A percentile compares a stretch with the other conserved stretches of the same genome.
Conservation (phyloP, 2,113 vertebrate species). For the Vombatus ursinus region DNA sequence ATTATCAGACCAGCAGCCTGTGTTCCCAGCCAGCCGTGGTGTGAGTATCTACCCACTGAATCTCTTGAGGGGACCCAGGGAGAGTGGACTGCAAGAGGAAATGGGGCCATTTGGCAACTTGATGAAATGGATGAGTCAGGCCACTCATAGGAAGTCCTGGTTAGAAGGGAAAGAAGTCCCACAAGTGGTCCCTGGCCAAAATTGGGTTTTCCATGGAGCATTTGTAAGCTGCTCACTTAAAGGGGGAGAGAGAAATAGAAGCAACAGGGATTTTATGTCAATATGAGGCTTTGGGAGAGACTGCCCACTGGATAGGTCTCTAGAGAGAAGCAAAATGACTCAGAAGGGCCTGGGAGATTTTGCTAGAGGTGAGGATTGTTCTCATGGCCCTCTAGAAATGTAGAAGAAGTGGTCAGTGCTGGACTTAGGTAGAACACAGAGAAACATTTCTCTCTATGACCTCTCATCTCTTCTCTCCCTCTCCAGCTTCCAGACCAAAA, state of each 20-base stretch:
- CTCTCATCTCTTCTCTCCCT: accelerated
- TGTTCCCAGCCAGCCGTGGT: conserved; percentile 79
- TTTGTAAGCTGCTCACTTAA: background rate
- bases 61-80: accelerated
- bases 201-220: background rate
- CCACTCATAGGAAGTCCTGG: background rate
- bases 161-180: background rate
- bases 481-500: conserved; percentile 67
- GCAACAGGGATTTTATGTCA: background rate
- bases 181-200: background rate
- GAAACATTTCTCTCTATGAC: background rate
- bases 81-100: background rate
- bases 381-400: background rate
- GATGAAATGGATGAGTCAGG: background rate
- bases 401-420: background rate
- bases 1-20: conserved; percentile 83
- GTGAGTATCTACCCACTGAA: conserved; percentile 75
- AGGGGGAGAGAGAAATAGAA: background rate
- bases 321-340: background rate
- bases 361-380: background rate
- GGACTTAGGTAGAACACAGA: background rate
- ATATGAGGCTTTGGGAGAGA: background rate
- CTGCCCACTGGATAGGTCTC: background rate
- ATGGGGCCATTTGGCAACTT: background rate
- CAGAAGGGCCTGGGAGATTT: background rate